Evolutionary conservation across 2,113 vertebrate species (phyloP).

Genomic region (Pica pica): DNA sequence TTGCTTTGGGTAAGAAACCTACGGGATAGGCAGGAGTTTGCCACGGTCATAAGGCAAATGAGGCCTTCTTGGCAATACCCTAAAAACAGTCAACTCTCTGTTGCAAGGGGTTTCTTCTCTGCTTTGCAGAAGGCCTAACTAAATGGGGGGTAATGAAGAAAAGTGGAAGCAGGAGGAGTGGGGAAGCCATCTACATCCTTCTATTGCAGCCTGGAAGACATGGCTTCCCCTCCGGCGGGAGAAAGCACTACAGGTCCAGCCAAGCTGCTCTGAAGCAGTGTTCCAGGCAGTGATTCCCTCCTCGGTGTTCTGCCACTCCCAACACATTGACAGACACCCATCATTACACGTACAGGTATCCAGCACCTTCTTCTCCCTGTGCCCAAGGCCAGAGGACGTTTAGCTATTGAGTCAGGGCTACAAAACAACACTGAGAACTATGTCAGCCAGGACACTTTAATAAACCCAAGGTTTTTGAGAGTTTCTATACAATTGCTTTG

Average conservation of each 20-base stretch:
- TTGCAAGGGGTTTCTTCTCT: not conserved
- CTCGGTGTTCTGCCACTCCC: not conserved
- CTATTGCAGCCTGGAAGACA: fast-evolving
- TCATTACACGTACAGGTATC: fast-evolving
- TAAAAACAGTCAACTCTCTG: not conserved
- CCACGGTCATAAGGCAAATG: not conserved
- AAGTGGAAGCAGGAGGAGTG: not conserved
- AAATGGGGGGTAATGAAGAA: not conserved
- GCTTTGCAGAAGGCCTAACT: not conserved
- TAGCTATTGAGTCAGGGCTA: not conserved
- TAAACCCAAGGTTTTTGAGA: fast-evolving
- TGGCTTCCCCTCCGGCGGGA: not conserved
- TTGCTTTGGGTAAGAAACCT: not conserved
- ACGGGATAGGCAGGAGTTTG: fast-evolving
- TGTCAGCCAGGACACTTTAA: not conserved
- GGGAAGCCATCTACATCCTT: not conserved
- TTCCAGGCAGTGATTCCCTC: not conserved
- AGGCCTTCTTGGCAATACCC: not conserved
- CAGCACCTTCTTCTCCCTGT: not conserved
- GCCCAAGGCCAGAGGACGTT: not conserved
- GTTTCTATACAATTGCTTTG: not conserved
- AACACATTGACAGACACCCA: fast-evolving
- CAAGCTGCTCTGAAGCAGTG: not conserved
- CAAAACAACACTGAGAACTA: not conserved
- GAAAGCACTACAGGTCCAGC: too few relatives aligned